Percentiles rank a stretch among this genome's conserved stretches.
Evolutionary conservation across 2,888 invertebrate genomes (phyloP).

Genomic region (Apamea monoglypha): DNA sequence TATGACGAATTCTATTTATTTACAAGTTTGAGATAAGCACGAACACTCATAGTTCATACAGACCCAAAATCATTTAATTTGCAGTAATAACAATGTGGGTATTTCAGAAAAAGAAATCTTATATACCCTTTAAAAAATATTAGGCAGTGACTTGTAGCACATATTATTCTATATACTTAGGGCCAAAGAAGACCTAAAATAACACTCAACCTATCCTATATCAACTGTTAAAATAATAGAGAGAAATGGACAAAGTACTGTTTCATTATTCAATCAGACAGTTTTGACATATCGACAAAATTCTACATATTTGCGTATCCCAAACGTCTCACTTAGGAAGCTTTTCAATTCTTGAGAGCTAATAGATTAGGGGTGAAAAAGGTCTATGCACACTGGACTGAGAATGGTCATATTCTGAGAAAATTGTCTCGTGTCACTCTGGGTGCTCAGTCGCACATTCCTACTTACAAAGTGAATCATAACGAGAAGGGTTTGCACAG

Average conservation of each 20-base stretch:
- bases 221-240: constrained; percentile 27
- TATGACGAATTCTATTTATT: neutral
- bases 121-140: constrained; percentile 3
- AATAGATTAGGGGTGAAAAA: constrained; percentile 32
- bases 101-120: constrained; percentile 1
- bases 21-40: neutral
- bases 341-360: constrained; percentile 10
- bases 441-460: constrained; percentile 9
- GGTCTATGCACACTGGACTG: neutral
- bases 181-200: constrained; percentile 40
- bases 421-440: constrained; percentile 19
- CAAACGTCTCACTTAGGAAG: constrained; percentile 22
- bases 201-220: constrained; percentile 11
- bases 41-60: neutral
- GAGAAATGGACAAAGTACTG: neutral
- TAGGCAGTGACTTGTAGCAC: neutral
- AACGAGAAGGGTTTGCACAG: constrained; percentile 43
- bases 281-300: constrained; percentile 1
- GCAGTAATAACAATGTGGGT: neutral
- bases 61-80: neutral
- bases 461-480: constrained; percentile 33
- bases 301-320: constrained; percentile 28
- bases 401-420: constrained; percentile 22
- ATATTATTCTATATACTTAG: constrained; percentile 1
- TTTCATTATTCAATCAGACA: constrained; percentile 17